These are phyloP conservation scores for Pseudomyrmex pallidus DNA, from an alignment of 1,140 invertebrate genomes.

Conservation along the genomic window DNA sequence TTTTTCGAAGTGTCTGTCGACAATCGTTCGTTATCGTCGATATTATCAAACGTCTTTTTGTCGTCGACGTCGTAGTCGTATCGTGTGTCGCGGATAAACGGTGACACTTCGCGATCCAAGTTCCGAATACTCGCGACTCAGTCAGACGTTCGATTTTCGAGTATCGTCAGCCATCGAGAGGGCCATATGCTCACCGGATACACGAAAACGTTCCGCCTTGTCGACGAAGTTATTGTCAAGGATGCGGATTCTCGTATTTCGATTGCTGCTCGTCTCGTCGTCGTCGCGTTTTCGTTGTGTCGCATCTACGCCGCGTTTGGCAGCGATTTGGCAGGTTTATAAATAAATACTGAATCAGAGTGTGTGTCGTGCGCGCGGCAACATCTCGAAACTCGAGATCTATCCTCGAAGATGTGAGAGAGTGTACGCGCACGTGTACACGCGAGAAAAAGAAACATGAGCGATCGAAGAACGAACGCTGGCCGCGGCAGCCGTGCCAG, in stretches of 20 bases:
- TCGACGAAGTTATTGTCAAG: not conserved
- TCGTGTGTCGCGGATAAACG: not conserved
- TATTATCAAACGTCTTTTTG: not conserved
- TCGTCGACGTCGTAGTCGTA: not conserved
- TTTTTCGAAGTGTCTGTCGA: constrained; percentile 52
- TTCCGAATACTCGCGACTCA: not conserved
- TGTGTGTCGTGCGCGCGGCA: constrained; percentile 43
- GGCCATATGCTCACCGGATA: not conserved
- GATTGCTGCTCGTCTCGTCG: not conserved
- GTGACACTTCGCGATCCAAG: not conserved
- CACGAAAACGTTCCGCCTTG: not conserved
- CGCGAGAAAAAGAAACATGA: constrained; percentile 69
- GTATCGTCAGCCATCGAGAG: too few species aligned
- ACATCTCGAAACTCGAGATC: constrained; percentile 74
- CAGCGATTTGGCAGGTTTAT: constrained; percentile 79
- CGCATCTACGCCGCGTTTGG: constrained; percentile 73
- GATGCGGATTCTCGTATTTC: constrained; percentile 27
- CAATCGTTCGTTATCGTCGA: not conserved
- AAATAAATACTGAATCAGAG: constrained; percentile 82
- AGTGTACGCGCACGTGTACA: constrained; percentile 18
- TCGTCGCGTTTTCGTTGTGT: constrained; percentile 45
- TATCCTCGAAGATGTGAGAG: constrained; percentile 62
- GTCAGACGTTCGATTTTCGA: too few species aligned
- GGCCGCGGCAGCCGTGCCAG: constrained; percentile 70
- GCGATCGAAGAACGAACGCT: constrained; percentile 77